Evolutionary conservation across 2,113 vertebrate genomes (phyloP).

Genomic region (Phoxinus phoxinus): DNA sequence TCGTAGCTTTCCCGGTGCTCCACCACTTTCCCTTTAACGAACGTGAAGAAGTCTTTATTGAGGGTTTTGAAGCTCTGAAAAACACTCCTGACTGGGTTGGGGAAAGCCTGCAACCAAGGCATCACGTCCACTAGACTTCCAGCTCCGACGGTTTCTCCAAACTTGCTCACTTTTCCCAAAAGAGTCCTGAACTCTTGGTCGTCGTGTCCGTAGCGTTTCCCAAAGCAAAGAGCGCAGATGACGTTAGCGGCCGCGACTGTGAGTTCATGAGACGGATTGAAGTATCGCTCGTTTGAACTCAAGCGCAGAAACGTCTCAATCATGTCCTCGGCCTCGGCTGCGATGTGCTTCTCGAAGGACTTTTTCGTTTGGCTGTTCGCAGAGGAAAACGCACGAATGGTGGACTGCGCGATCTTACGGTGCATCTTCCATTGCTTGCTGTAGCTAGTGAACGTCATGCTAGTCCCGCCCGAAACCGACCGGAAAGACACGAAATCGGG

Average conservation of each 20-base stretch:
- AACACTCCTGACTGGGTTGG: conserved; percentile 79
- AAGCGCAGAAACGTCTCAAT: conserved; percentile 68
- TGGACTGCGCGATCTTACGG: conserved; percentile 78
- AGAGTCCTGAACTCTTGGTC: conserved; percentile 80
- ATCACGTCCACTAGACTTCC: conserved; percentile 84
- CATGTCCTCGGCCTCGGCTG: conserved; percentile 76
- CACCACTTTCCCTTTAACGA: conserved; percentile 74
- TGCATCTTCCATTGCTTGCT: conserved; percentile 79
- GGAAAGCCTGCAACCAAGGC: conserved; percentile 84
- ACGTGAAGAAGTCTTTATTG: conserved; percentile 78
- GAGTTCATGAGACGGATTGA: conserved; percentile 75
- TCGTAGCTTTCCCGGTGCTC: conserved; percentile 75
- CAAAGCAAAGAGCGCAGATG: conserved; percentile 84
- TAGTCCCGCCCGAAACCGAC: conserved; percentile 76
- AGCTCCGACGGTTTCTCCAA: conserved; percentile 81
- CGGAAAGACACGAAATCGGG: conserved; percentile 72
- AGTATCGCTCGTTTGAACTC: conserved; percentile 62
- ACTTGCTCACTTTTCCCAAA: conserved; percentile 71
- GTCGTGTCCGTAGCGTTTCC: conserved; percentile 78
- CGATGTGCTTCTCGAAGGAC: conserved; percentile 79
- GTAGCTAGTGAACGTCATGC: conserved; percentile 77
- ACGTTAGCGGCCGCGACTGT: conserved; percentile 81
- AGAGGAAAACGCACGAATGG: conserved; percentile 78
- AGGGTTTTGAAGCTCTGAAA: conserved; percentile 78
- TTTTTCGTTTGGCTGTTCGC: conserved; percentile 73